These are phyloP conservation scores for Bubalus kerabau DNA, from an alignment of 2,113 vertebrate genomes.

Conservation along the genomic window DNA sequence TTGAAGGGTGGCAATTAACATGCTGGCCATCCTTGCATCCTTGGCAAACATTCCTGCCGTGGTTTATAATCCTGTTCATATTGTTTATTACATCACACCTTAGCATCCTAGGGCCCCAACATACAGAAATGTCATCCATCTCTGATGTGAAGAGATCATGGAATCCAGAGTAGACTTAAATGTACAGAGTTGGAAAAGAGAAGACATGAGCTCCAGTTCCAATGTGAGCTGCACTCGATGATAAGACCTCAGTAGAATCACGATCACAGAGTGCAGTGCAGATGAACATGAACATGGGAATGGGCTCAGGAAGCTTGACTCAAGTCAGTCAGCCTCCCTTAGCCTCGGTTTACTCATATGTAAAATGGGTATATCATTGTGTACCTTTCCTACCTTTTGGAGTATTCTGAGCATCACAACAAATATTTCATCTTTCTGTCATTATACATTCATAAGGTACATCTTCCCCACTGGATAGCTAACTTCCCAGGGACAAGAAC, in stretches of 20 bases:
- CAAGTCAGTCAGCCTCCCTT: not conserved
- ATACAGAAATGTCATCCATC: not conserved
- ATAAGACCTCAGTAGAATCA: not conserved
- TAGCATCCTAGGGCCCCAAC: not conserved
- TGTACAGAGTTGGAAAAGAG: not conserved
- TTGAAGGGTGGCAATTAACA: not conserved
- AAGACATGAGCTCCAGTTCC: not conserved
- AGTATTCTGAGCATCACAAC: not conserved
- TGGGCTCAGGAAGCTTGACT: not conserved
- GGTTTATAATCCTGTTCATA: constrained; percentile 23
- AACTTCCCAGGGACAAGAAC: not conserved
- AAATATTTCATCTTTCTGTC: not conserved
- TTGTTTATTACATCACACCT: not conserved
- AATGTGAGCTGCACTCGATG: not conserved
- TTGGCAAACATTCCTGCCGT: not conserved
- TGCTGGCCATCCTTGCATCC: not conserved
- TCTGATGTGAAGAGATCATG: not conserved
- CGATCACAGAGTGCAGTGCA: not conserved
- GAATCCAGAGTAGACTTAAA: not conserved
- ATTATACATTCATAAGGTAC: not conserved
- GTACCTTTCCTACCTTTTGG: not conserved
- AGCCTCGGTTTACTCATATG: not conserved
- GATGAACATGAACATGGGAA: not conserved
- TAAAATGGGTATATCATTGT: not conserved
- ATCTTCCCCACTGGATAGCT: not conserved